Conservation (phyloP, 2,888 invertebrate genomes). For the Hypercompe scribonia region DNA sequence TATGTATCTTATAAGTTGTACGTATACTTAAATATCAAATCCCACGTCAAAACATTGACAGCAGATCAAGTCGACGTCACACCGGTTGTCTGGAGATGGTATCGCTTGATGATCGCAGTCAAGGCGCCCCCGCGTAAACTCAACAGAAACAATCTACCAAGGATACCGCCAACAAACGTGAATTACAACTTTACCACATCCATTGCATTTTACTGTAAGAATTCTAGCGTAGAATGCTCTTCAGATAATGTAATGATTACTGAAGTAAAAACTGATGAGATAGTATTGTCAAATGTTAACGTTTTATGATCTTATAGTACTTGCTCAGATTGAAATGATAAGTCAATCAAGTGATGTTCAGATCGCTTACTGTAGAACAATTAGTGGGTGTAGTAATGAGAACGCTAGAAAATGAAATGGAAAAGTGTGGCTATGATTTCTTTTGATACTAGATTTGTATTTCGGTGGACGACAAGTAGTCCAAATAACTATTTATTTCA, state of each 20-base stretch:
- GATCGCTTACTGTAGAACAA: conserved; percentile 56
- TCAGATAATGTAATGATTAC: conserved; percentile 14
- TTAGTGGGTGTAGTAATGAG: conserved; percentile 41
- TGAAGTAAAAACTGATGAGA: neutral
- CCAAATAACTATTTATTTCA: too few species aligned
- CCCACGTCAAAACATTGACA: conserved; percentile 76
- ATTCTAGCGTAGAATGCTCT: fast-evolving
- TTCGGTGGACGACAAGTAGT: too few species aligned
- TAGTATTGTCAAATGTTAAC: conserved; percentile 1
- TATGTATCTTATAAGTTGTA: neutral
- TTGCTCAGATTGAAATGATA: conserved; percentile 67
- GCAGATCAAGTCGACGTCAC: conserved; percentile 63
- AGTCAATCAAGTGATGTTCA: conserved; percentile 69
- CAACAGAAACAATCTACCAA: conserved; percentile 18
- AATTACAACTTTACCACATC: neutral
- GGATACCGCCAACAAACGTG: neutral
- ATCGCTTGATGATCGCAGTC: conserved; percentile 71
- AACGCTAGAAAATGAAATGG: conserved; percentile 14
- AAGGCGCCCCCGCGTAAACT: conserved; percentile 70
- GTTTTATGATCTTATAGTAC: conserved; percentile 25
- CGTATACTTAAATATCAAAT: conserved; percentile 28
- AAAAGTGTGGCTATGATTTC: neutral
- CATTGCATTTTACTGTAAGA: conserved; percentile 10
- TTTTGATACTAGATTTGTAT: too few species aligned
- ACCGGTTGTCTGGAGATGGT: conserved; percentile 63